Base-by-base conservation (phyloP, 2,797 vertebrate species). In the Somateria mollissima region DNA sequence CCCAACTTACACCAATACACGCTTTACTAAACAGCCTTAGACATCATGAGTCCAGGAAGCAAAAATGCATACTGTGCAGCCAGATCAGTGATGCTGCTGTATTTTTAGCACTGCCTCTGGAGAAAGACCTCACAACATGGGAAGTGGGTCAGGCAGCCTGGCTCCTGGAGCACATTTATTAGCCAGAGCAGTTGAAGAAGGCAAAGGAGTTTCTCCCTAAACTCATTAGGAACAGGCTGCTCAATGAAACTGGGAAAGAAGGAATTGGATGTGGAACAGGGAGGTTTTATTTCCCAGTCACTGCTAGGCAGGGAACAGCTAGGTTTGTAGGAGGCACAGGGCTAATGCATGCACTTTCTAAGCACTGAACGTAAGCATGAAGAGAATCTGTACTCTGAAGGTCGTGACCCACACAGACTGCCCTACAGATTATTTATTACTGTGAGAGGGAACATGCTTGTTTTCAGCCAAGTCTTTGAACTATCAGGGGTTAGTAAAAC, bases 361-460 rank as follows among this genome's bases (percentile, higher is more conserved):
- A 43, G 69, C 57, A 67, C 37, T 53, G 73, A 74, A 30, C 3
- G 13, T 18, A 47, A 71, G 76, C 72, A 77, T 13, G 73, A 86
- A 67, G 69, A 64, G 43, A 83, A 95, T 90, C 65, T 86, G 53
- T 39, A 39, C 65, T 9, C 47, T 92, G 57, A 91, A 94, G 65
- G 69, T 58, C 56, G 1, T 49, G 74, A 57, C 47, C 27, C 32
- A 10, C 24, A 32, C 14, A 84, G 66, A 66, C 39, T 77, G 47
- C n/a, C 57, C 53, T 77, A 47, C 43, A 49, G 19, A 83, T 74
- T 71, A 89, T 65, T 81, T 89, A 94, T 67, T 56, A 53, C 65
- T 88, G 30, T 83, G 61, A 86, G 73, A 91, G 70, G 43, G 36
- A 70, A 57, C 57, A 45, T 8, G 32, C 16, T 85, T 32, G 34